These are phyloP conservation scores for Acleris emargana DNA, from an alignment of 2,888 invertebrate species.

Conservation along the genomic window DNA sequence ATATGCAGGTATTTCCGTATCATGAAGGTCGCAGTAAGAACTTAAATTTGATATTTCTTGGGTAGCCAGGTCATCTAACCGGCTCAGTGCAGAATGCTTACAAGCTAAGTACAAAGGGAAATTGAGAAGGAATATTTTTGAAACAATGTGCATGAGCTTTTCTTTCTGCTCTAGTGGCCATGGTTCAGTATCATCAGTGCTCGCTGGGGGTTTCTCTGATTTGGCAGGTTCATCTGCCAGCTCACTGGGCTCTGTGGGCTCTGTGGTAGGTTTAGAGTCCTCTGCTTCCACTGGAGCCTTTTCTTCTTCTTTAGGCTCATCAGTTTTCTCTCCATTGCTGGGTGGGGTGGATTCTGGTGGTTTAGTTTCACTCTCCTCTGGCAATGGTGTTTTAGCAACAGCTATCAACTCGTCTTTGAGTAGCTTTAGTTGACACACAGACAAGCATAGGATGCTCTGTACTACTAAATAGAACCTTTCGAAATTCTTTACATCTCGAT, in stretches of 20 bases:
- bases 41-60: conserved; percentile 92
- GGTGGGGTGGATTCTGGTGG: conserved; percentile 46
- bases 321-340: conserved; percentile 53
- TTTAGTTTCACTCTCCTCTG: conserved; percentile 57
- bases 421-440: conserved; percentile 92
- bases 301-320: conserved; percentile 50
- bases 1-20: conserved; percentile 96
- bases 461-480: conserved; percentile 95
- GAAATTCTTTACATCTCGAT: conserved; percentile 95
- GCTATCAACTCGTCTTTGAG: conserved; percentile 84
- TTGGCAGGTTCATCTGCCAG: conserved; percentile 43
- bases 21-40: conserved; percentile 95
- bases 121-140: conserved; percentile 93
- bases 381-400: conserved; percentile 59
- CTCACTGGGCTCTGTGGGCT: conserved; percentile 57
- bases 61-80: conserved; percentile 91
- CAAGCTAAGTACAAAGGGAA: conserved; percentile 95
- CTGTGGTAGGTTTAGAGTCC: conserved; percentile 51
- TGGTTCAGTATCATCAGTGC: conserved; percentile 69
- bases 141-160: conserved; percentile 93
- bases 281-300: conserved; percentile 48
- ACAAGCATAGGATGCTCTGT: conserved; percentile 92
- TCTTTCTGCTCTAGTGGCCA: conserved; percentile 94
- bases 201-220: conserved; percentile 46
- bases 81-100: conserved; percentile 91